phyloP scores from a whole-genome alignment of 2,888 invertebrate species.

The Microctonus brassicae region DNA sequence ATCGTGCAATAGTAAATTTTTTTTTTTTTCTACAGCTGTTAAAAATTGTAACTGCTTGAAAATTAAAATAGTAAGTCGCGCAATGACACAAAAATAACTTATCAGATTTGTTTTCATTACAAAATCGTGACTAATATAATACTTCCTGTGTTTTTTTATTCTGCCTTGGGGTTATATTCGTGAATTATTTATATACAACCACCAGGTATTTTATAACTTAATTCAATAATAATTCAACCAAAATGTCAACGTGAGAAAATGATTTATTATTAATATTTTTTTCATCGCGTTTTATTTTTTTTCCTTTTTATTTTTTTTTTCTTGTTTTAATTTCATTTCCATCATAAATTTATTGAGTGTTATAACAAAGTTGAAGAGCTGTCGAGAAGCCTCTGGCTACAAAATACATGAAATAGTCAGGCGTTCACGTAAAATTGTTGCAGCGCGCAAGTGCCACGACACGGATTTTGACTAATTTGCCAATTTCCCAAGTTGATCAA shows the following conservation, averaged over 20 bases:
- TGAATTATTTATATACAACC: background rate
- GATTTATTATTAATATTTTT: background rate
- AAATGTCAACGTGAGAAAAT: background rate
- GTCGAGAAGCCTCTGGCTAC: background rate
- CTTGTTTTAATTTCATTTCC: background rate
- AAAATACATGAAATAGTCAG: background rate
- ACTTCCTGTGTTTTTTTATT: slow-evolving; percentile 8
- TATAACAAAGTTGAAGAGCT: background rate
- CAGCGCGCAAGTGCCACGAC: slow-evolving; percentile 31
- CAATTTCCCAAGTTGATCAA: slow-evolving; percentile 54
- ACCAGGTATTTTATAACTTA: background rate
- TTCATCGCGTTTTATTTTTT: background rate
- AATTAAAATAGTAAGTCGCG: background rate
- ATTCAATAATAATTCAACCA: background rate
- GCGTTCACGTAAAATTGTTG: background rate
- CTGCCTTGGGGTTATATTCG: background rate
- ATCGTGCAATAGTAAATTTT: too few relatives aligned
- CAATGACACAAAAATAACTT: slow-evolving; percentile 9
- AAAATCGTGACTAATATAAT: slow-evolving; percentile 18
- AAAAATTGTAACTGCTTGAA: background rate
- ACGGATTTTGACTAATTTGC: slow-evolving; percentile 61
- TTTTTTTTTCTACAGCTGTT: too few relatives aligned
- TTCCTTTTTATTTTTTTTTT: background rate
- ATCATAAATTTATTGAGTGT: background rate
- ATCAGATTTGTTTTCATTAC: slow-evolving; percentile 21